A percentile compares a stretch with the other conserved stretches of the same genome.
Conservation (phyloP, 2,113 vertebrate genomes). For the Clarias batrachus region DNA sequence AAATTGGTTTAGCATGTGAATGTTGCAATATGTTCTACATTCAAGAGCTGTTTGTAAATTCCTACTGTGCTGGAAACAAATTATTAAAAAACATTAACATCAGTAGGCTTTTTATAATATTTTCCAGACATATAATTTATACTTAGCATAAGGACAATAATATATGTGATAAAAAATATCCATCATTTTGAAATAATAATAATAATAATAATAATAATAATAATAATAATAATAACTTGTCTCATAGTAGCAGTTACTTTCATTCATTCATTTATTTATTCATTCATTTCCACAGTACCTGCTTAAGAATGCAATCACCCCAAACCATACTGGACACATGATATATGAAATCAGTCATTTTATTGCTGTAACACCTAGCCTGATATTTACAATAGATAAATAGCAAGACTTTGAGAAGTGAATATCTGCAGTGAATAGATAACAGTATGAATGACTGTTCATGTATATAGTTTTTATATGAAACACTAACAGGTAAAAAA, state of each 20-base stretch:
- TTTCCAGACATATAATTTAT: neutral
- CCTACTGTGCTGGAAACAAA: neutral
- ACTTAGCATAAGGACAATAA: neutral
- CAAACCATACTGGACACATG: neutral
- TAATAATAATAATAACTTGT: neutral
- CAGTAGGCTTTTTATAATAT: neutral
- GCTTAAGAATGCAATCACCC: neutral
- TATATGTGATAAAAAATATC: neutral
- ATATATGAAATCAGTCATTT: neutral
- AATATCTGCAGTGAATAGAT: too few species aligned
- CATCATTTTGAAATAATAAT: neutral
- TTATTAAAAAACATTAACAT: neutral
- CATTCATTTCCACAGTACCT: neutral
- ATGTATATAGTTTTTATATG: too few species aligned
- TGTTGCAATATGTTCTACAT: neutral
- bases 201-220: neutral
- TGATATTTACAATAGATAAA: neutral
- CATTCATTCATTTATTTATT: neutral
- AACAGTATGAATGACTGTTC: too few species aligned
- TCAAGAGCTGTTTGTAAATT: neutral
- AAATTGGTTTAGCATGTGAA: neutral
- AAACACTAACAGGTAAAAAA: too few species aligned
- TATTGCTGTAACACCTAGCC: neutral
- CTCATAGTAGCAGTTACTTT: neutral
- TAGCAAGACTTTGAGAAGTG: neutral